Evolutionary conservation across 2,113 vertebrate genomes (phyloP).

Genomic region (Cyprinodon variegatus): DNA sequence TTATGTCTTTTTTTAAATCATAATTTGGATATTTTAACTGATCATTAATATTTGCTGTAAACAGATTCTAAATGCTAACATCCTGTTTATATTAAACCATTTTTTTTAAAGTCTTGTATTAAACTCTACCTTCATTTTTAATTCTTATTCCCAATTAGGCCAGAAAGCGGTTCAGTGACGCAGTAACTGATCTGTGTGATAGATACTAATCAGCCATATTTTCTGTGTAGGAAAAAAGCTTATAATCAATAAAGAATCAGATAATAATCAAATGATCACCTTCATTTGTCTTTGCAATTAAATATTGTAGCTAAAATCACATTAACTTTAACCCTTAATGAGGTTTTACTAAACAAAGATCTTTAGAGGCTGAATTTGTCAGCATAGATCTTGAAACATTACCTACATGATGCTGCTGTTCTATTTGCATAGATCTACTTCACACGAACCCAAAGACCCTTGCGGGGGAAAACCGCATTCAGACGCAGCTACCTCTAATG

Average conservation of each 20-base stretch:
- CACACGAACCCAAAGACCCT: constrained; percentile 29
- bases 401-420: background rate
- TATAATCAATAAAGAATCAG: too few relatives aligned
- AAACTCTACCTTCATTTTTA: background rate
- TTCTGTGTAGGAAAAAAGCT: background rate
- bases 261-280: too few relatives aligned
- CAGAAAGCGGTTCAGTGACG: background rate
- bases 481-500: constrained; percentile 59
- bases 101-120: background rate
- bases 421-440: background rate
- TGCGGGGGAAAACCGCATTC: constrained; percentile 47
- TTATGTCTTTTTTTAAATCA: too few relatives aligned
- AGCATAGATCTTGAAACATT: background rate
- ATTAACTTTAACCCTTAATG: too few relatives aligned
- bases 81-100: background rate
- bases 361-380: too few relatives aligned
- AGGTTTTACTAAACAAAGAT: background rate
- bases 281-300: too few relatives aligned
- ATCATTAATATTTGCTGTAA: too few relatives aligned
- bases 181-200: too few relatives aligned
- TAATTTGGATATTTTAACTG: too few relatives aligned
- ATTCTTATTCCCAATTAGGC: background rate
- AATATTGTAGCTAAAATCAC: too few relatives aligned
- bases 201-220: background rate
- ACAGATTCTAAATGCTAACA: too few relatives aligned